phyloP scores from a whole-genome alignment of 2,888 invertebrate species.

The Timema cristinae region DNA sequence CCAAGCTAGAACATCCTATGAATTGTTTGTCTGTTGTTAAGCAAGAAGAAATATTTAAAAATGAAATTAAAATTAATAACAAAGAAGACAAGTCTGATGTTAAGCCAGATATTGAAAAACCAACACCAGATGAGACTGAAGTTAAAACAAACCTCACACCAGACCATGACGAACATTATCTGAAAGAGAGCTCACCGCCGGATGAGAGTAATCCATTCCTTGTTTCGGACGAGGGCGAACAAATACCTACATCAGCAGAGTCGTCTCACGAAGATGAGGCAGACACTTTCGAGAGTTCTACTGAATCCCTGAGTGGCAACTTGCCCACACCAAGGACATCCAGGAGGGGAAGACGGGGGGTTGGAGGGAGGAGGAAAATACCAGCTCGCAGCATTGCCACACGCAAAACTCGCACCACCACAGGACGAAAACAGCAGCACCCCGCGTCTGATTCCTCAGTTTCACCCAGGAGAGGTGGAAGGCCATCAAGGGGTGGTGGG shows the following conservation, averaged over 20 bases:
- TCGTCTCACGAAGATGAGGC: not conserved
- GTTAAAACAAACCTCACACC: no score
- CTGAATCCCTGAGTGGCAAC: no score
- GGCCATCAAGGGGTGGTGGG: slow-evolving; percentile 17
- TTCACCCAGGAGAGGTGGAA: slow-evolving; percentile 25
- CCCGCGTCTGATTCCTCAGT: slow-evolving; percentile 11
- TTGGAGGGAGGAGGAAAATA: slow-evolving; percentile 20
- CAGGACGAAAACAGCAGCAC: slow-evolving; percentile 10
- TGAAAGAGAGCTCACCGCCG: no score
- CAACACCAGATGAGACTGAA: no score
- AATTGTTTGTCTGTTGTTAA: no score
- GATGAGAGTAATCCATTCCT: no score
- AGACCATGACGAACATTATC: no score
- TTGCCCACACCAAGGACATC: slow-evolving; percentile 11
- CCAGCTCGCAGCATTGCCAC: slow-evolving; percentile 24
- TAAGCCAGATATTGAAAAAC: no score
- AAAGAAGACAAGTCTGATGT: no score
- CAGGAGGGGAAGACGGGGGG: slow-evolving; percentile 26
- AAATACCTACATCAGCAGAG: slow-evolving; percentile 39
- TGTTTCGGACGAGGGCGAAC: slow-evolving; percentile 35
- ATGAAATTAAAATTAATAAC: no score
- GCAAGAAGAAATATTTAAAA: no score
- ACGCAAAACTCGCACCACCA: slow-evolving; percentile 19
- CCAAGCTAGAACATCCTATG: no score
- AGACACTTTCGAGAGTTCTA: not conserved